These are phyloP conservation scores for Operophtera brumata DNA, from an alignment of 2,888 invertebrate species.

Conservation along the genomic window DNA sequence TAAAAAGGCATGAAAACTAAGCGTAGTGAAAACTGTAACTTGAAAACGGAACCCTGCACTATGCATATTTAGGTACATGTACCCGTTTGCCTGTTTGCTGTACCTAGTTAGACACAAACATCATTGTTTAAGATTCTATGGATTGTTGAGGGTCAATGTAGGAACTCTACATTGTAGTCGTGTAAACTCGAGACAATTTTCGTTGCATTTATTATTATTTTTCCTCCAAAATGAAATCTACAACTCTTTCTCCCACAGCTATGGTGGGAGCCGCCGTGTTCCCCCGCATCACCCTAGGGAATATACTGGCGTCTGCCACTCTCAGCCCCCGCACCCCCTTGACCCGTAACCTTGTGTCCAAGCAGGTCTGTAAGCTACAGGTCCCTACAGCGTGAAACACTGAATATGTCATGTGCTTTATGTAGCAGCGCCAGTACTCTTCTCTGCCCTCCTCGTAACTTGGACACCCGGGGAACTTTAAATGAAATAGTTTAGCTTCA, in stretches of 20 bases:
- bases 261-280: slow-evolving; percentile 55
- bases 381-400: slow-evolving; percentile 58
- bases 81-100: too few relatives aligned
- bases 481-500: slow-evolving; percentile 41
- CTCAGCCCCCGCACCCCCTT: slow-evolving; percentile 46
- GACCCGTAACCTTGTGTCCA: slow-evolving; percentile 53
- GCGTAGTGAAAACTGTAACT: too few relatives aligned
- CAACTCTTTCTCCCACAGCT: slow-evolving; percentile 55
- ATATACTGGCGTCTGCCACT: slow-evolving; percentile 50
- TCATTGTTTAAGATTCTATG: too few relatives aligned
- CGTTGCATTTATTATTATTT: too few relatives aligned
- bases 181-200: too few relatives aligned
- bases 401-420: slow-evolving; percentile 53
- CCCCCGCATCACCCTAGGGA: slow-evolving; percentile 48
- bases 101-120: too few relatives aligned
- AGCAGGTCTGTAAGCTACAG: slow-evolving; percentile 40
- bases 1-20: too few relatives aligned
- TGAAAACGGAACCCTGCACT: too few relatives aligned
- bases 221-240: slow-evolving; percentile 44
- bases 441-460: slow-evolving; percentile 10
- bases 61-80: too few relatives aligned
- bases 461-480: slow-evolving; percentile 48
- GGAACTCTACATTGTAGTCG: too few relatives aligned
- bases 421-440: slow-evolving; percentile 59
- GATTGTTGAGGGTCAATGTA: too few relatives aligned